These are phyloP conservation scores for Hyles vespertilio DNA, from an alignment of 1,140 invertebrate genomes.

Conservation along the genomic window DNA sequence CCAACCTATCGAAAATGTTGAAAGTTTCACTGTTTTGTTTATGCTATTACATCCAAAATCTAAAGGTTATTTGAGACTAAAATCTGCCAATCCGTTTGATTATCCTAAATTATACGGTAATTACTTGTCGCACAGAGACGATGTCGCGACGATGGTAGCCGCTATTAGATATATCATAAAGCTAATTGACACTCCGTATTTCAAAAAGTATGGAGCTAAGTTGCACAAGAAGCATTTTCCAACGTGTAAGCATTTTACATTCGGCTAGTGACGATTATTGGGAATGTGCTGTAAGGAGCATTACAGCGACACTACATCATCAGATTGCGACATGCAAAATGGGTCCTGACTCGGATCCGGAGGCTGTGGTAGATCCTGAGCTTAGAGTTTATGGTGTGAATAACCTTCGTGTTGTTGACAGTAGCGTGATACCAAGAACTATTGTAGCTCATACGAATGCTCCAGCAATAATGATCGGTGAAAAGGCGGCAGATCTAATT, in stretches of 20 bases:
- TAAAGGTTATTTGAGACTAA: slow-evolving; percentile 80
- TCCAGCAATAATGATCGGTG: slow-evolving; percentile 89
- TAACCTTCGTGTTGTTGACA: slow-evolving; percentile 85
- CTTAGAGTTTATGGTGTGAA: slow-evolving; percentile 82
- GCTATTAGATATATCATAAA: slow-evolving; percentile 80
- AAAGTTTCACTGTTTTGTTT: slow-evolving; percentile 81
- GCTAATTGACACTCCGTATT: slow-evolving; percentile 77
- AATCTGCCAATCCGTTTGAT: slow-evolving; percentile 83
- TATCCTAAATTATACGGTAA: slow-evolving; percentile 85
- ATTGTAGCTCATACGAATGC: slow-evolving; percentile 84
- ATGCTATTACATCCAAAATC: slow-evolving; percentile 86
- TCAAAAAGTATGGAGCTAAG: slow-evolving; percentile 77
- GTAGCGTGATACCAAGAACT: slow-evolving; percentile 85
- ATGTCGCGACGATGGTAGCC: slow-evolving; percentile 81
- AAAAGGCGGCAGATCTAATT: slow-evolving; percentile 90
- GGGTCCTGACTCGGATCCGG: slow-evolving; percentile 80
- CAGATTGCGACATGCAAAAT: slow-evolving; percentile 85
- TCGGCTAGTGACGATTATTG: slow-evolving; percentile 82
- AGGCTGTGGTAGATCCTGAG: slow-evolving; percentile 84
- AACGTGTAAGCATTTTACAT: slow-evolving; percentile 74
- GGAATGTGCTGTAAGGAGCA: slow-evolving; percentile 81
- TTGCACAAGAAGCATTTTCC: slow-evolving; percentile 78
- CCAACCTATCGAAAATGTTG: slow-evolving; percentile 75
- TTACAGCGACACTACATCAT: slow-evolving; percentile 82
- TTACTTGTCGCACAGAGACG: slow-evolving; percentile 81